A percentile compares a stretch with the other conserved stretches of the same genome.
phyloP scores from a whole-genome alignment of 2,113 vertebrate species.

The Bos taurus region DNA sequence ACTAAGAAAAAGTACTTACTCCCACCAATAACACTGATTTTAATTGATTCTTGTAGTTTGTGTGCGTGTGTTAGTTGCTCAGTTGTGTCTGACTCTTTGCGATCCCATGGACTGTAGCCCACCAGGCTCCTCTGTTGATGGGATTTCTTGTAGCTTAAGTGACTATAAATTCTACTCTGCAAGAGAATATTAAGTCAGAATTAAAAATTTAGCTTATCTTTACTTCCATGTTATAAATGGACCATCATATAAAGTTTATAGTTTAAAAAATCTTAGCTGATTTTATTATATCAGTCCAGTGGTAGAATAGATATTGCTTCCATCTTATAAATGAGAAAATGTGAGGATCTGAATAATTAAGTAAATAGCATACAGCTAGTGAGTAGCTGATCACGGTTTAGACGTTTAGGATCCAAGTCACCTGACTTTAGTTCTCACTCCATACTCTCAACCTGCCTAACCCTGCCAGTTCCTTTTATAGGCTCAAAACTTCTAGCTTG shows the following conservation, averaged over 20 bases:
- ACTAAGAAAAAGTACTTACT: not conserved
- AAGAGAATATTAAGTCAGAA: slow-evolving; percentile 3
- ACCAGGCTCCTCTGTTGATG: not conserved
- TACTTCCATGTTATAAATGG: not conserved
- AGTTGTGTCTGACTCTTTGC: not conserved
- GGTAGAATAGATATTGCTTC: not conserved
- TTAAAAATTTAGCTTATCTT: not conserved
- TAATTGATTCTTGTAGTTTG: not conserved
- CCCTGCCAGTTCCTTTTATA: not conserved
- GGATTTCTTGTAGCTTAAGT: not conserved
- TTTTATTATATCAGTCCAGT: not conserved
- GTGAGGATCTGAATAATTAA: not conserved
- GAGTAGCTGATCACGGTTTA: not conserved
- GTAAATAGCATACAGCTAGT: not conserved
- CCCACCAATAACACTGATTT: not conserved
- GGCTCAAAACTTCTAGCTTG: not conserved
- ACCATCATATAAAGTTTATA: not conserved
- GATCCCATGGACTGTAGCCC: too few species aligned
- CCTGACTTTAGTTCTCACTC: not conserved
- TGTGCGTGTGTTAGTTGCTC: accelerated
- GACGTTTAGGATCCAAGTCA: not conserved
- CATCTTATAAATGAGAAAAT: not conserved
- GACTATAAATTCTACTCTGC: not conserved
- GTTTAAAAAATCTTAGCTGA: not conserved
- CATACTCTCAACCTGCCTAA: not conserved